Percentiles rank a stretch among this genome's conserved stretches.
Evolutionary conservation across 2,797 vertebrate genomes (phyloP).

Genomic region (Alosa sapidissima): DNA sequence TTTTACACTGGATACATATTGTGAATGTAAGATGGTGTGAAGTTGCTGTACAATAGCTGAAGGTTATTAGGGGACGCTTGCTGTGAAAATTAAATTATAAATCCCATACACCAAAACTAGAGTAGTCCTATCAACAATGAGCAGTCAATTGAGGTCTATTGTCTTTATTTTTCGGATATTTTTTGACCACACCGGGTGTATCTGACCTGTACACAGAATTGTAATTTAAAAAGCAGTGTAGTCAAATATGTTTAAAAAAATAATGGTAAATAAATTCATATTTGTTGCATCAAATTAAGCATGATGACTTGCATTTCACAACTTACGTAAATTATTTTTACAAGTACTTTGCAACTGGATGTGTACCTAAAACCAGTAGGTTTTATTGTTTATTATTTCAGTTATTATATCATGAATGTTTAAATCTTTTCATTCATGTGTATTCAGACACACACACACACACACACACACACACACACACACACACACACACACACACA

Average conservation of each 20-base stretch:
- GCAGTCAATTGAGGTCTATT: neutral
- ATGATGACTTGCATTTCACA: neutral
- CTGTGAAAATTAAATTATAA: neutral
- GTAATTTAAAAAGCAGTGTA: neutral
- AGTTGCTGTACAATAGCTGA: neutral
- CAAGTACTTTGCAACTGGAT: neutral
- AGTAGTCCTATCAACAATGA: neutral
- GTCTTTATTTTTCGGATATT: neutral
- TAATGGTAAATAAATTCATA: neutral
- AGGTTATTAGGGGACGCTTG: neutral
- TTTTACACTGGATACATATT: neutral
- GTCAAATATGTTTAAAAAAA: neutral
- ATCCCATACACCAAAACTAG: neutral
- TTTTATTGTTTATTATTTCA: neutral
- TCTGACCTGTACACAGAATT: neutral
- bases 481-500: constrained; percentile 14
- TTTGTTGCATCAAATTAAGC: neutral
- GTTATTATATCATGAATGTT: neutral
- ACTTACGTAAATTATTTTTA: neutral
- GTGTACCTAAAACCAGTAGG: neutral
- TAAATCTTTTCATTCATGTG: neutral
- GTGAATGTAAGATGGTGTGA: neutral
- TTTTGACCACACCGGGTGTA: neutral
- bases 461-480: constrained; percentile 7
- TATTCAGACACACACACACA: neutral